Percentiles rank a stretch among this genome's conserved stretches.
phyloP scores from a whole-genome alignment of 2,888 invertebrate species.

The Neria commutata region DNA sequence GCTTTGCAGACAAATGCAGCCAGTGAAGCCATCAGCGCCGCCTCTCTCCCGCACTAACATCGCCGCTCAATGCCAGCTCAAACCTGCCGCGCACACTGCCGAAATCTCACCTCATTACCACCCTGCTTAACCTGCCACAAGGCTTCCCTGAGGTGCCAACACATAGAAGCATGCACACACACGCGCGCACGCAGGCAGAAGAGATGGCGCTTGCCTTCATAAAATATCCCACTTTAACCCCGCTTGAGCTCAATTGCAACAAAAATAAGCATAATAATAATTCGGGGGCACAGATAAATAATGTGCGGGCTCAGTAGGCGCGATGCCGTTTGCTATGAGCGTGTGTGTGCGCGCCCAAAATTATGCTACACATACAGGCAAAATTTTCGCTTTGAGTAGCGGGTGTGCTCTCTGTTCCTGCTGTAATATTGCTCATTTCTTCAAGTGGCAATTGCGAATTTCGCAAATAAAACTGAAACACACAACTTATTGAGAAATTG shows the following conservation, averaged over 20 bases:
- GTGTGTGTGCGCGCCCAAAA: background rate
- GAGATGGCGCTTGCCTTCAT: background rate
- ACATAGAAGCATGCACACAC: background rate
- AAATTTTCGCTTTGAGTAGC: background rate
- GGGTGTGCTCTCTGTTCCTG: too few relatives aligned
- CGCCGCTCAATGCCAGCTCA: too few relatives aligned
- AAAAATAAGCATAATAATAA: slow-evolving; percentile 19
- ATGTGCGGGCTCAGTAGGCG: slow-evolving; percentile 2
- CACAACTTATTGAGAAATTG: background rate
- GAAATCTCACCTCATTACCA: slow-evolving; percentile 11
- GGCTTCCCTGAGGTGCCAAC: too few relatives aligned
- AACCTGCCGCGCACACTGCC: background rate
- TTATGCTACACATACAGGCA: background rate
- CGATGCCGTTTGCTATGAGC: background rate
- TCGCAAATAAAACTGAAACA: background rate
- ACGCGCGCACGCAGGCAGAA: background rate
- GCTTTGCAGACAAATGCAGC: too few relatives aligned
- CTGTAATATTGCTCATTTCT: too few relatives aligned
- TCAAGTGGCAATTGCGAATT: background rate
- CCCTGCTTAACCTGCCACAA: slow-evolving; percentile 6
- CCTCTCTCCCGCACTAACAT: too few relatives aligned
- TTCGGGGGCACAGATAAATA: slow-evolving; percentile 18
- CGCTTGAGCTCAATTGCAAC: slow-evolving; percentile 13
- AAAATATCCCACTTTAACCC: slow-evolving; percentile 21
- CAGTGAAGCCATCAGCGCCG: too few relatives aligned